A percentile compares a stretch with the other conserved stretches of the same genome.
Evolutionary conservation across 2,797 vertebrate species (phyloP).

Genomic region (Oreochromis grahami): DNA sequence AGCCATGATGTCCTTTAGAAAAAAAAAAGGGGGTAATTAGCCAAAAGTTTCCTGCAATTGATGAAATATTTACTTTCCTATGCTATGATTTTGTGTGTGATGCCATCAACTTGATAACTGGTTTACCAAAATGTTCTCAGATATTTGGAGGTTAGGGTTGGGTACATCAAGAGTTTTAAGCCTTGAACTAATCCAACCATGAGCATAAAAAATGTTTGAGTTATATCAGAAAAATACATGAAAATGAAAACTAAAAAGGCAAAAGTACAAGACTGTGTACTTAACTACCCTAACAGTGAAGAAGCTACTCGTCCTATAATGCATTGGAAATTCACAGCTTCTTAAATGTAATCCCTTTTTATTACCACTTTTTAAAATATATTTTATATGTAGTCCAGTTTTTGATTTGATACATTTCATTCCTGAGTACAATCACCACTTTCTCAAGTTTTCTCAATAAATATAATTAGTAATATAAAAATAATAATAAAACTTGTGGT

Average conservation of each 20-base stretch:
- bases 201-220: not conserved
- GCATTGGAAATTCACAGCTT: not conserved
- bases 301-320: fast-evolving
- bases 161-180: fast-evolving
- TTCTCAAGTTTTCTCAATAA: not conserved
- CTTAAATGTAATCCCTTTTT: fast-evolving
- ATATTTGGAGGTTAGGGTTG: not conserved
- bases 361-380: not conserved
- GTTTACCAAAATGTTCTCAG: fast-evolving
- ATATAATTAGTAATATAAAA: not conserved
- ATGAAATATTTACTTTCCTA: not conserved
- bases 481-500: not conserved
- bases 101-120: not conserved
- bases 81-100: fast-evolving
- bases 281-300: not conserved
- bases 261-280: not conserved
- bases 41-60: not conserved
- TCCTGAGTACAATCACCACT: fast-evolving
- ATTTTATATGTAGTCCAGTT: not conserved
- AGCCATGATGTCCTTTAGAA: not conserved
- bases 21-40: fast-evolving
- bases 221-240: not conserved
- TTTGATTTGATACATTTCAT: not conserved
- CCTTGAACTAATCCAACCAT: not conserved
- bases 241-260: fast-evolving